phyloP scores from a whole-genome alignment of 2,113 vertebrate species.

The Pandion haliaetus region DNA sequence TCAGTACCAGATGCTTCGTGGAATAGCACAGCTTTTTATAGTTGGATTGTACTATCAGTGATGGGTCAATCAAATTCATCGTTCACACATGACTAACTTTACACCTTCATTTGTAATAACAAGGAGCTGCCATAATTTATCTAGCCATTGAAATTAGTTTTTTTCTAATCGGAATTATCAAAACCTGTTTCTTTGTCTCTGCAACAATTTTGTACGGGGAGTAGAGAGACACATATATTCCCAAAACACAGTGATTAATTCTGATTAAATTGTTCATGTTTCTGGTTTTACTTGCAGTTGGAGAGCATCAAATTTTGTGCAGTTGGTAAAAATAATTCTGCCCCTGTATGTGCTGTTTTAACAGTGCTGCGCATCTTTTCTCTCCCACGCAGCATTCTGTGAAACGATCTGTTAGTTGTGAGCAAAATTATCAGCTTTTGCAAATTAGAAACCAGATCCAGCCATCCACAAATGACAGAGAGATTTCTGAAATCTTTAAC shows the following conservation, averaged over 20 bases:
- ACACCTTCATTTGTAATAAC: background rate
- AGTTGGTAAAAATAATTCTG: constrained; percentile 23
- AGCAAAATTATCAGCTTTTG: background rate
- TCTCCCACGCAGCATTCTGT: background rate
- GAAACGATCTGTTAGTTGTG: background rate
- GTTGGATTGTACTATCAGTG: background rate
- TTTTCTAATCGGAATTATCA: background rate
- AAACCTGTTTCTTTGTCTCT: background rate
- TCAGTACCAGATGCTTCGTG: background rate
- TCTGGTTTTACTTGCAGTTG: background rate
- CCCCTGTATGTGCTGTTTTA: background rate
- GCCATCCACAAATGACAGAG: background rate
- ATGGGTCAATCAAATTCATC: background rate
- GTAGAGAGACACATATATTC: background rate
- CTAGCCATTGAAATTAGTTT: background rate
- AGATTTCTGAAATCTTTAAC: background rate
- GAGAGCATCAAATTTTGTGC: background rate
- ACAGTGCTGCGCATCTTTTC: background rate
- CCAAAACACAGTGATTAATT: background rate
- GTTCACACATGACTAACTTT: background rate
- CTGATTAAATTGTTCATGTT: background rate
- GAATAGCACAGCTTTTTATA: background rate
- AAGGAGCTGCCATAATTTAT: background rate
- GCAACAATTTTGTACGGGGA: background rate
- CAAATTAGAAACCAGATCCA: background rate